phyloP scores from a whole-genome alignment of 92 coral and sea anemone species.

The Umimayanthus chanpuru region DNA sequence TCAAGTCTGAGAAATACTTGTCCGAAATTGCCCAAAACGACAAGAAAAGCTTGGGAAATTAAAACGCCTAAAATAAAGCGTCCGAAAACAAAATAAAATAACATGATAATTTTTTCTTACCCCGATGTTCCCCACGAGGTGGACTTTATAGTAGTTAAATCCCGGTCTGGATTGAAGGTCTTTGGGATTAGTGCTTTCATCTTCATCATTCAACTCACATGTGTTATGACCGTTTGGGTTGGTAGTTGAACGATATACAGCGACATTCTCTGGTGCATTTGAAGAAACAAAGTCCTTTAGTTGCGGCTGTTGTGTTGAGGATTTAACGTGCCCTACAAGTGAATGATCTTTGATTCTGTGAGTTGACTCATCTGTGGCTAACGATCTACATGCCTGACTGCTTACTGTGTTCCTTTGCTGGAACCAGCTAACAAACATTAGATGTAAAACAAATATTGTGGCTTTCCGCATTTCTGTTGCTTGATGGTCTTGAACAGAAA shows the following conservation, averaged over 20 bases:
- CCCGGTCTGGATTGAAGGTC: background rate
- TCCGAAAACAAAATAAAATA: too few relatives aligned
- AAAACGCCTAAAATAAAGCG: too few relatives aligned
- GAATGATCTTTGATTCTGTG: background rate
- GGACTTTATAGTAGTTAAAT: background rate
- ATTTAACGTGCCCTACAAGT: background rate
- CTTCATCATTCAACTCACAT: constrained; percentile 1
- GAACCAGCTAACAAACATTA: background rate
- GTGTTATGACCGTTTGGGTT: background rate
- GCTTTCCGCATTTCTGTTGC: background rate
- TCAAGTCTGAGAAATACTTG: too few relatives aligned
- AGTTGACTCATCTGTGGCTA: background rate
- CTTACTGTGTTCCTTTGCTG: background rate
- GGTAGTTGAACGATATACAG: background rate
- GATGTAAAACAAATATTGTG: background rate
- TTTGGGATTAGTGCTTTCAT: background rate
- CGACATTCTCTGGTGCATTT: background rate
- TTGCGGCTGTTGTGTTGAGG: background rate
- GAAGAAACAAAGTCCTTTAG: background rate
- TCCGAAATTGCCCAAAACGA: too few relatives aligned
- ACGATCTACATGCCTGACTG: background rate
- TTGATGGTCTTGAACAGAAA: too few relatives aligned
- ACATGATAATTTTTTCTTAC: background rate
- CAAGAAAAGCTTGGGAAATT: too few relatives aligned
- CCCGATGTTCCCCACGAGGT: background rate